These are phyloP conservation scores for Porites lobata DNA, from an alignment of 92 coral and sea anemone species.

Conservation along the genomic window DNA sequence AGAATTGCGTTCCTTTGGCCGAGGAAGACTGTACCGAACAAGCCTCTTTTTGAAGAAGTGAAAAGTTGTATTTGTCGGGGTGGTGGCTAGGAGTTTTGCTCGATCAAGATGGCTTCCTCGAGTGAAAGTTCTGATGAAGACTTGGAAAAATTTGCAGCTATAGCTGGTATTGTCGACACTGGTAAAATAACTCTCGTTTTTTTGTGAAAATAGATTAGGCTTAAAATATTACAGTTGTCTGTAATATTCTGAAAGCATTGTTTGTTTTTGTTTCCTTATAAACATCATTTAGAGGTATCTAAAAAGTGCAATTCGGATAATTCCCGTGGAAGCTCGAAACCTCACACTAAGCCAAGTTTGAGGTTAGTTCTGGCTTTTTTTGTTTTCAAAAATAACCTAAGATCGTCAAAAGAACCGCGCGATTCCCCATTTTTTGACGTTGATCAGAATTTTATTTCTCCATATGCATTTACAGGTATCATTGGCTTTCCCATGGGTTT, in stretches of 20 bases:
- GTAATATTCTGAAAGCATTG: not conserved
- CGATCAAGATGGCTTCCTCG: conserved; percentile 80
- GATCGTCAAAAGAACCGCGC: no score
- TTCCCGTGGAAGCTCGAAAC: not conserved
- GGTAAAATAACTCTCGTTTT: conserved; percentile 35
- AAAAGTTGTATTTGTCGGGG: not conserved
- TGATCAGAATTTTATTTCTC: no score
- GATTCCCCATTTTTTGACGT: no score
- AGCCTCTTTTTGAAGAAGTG: conserved; percentile 21
- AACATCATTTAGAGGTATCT: not conserved
- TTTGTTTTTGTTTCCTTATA: not conserved
- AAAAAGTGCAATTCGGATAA: conserved; percentile 3
- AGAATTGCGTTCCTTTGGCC: not conserved
- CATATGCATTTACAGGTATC: no score
- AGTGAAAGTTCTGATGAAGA: conserved; percentile 79
- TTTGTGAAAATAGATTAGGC: not conserved
- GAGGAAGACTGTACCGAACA: not conserved
- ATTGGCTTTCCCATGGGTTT: no score
- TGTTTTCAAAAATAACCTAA: no score
- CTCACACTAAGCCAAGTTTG: conserved; percentile 30
- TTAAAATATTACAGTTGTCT: not conserved
- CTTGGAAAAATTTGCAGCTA: conserved; percentile 74
- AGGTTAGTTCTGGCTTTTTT: conserved; percentile 25
- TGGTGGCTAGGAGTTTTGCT: not conserved
- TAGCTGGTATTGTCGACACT: conserved; percentile 71